These are phyloP conservation scores for Timandra comae DNA, from an alignment of 2,888 invertebrate genomes.

Conservation along the genomic window DNA sequence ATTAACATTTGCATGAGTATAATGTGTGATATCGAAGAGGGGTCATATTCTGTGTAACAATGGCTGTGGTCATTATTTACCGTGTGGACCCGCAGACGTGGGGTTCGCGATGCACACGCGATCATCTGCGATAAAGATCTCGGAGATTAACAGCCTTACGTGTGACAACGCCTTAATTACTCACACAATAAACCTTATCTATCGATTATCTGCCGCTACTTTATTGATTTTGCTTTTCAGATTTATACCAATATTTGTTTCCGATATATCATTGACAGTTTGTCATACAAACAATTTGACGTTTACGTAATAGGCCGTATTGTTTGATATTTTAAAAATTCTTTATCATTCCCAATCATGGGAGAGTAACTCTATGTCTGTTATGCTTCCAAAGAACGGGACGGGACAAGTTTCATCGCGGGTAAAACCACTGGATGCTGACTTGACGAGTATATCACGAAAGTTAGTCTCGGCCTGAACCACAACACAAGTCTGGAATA, in stretches of 20 bases:
- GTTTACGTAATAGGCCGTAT: too few species aligned
- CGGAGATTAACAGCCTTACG: slow-evolving; percentile 60
- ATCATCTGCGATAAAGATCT: slow-evolving; percentile 66
- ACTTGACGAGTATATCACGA: too few species aligned
- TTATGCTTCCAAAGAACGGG: too few species aligned
- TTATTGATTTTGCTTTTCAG: slow-evolving; percentile 10
- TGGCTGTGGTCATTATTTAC: slow-evolving; percentile 38
- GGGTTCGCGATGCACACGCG: slow-evolving; percentile 41
- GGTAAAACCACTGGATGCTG: too few species aligned
- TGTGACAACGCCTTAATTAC: slow-evolving; percentile 66
- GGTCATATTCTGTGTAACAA: slow-evolving; percentile 39
- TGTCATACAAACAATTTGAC: too few species aligned
- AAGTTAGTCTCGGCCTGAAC: too few species aligned
- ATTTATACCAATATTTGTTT: background rate
- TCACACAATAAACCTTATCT: slow-evolving; percentile 58
- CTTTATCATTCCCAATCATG: too few species aligned
- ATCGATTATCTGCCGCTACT: slow-evolving; percentile 40
- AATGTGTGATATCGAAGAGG: slow-evolving; percentile 12
- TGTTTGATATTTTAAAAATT: too few species aligned
- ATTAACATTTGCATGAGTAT: slow-evolving; percentile 41
- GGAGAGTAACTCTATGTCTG: too few species aligned
- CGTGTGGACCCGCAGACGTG: slow-evolving; percentile 20
- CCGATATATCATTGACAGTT: slow-evolving; percentile 60
- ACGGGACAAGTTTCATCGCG: too few species aligned
- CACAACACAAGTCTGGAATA: too few species aligned